Evolutionary conservation across 1,140 invertebrate species (phyloP).

Genomic region (Drosophila mojavensis): DNA sequence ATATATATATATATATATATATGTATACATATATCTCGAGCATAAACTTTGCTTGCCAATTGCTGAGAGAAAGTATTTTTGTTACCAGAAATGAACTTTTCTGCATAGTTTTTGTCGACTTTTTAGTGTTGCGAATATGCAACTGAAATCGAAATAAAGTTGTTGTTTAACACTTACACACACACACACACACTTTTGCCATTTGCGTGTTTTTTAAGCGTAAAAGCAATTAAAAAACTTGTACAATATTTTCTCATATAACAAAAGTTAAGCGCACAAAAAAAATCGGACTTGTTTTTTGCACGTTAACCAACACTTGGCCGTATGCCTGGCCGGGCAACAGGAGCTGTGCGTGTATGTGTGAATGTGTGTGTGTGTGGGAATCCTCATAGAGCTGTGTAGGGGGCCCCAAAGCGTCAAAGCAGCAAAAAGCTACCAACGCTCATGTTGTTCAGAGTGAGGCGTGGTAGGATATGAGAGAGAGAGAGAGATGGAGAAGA

Average conservation of each 20-base stretch:
- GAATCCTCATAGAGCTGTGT: constrained; percentile 4
- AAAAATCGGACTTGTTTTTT: constrained; percentile 2
- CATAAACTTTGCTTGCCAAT: constrained; percentile 25
- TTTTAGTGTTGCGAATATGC: constrained; percentile 20
- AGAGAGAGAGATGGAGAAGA: not conserved
- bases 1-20: not conserved
- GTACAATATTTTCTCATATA: constrained; percentile 71
- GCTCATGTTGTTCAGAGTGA: not conserved
- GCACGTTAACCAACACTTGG: constrained; percentile 34
- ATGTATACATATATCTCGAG: not conserved
- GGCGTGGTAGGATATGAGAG: not conserved
- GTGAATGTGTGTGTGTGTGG: not conserved
- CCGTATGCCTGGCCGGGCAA: constrained; percentile 8
- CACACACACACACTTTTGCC: constrained; percentile 3
- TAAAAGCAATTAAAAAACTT: constrained; percentile 65
- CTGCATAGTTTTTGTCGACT: constrained; percentile 16
- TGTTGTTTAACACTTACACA: constrained; percentile 32
- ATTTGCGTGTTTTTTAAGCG: constrained; percentile 53
- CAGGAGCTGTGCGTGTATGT: not conserved
- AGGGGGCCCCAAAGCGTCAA: constrained; percentile 29
- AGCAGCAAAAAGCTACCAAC: constrained; percentile 37
- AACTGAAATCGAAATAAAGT: constrained; percentile 44
- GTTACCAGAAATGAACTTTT: constrained; percentile 33
- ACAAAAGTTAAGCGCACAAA: constrained; percentile 51
- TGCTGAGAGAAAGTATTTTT: constrained; percentile 21